These are phyloP conservation scores for Frieseomelitta varia DNA, from an alignment of 1,140 invertebrate species.

Conservation along the genomic window DNA sequence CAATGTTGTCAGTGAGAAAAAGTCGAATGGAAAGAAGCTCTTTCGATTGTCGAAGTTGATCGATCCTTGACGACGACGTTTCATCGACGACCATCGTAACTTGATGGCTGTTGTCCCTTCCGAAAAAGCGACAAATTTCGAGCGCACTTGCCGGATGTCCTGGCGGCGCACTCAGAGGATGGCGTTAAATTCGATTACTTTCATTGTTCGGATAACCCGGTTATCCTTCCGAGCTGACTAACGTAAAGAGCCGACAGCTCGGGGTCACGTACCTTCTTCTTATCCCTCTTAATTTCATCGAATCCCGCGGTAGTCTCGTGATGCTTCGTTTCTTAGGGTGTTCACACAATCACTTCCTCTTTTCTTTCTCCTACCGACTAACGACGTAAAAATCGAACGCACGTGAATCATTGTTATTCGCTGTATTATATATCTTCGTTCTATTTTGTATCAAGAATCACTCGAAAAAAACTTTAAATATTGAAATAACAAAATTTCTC, in stretches of 20 bases:
- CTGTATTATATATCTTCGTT: neutral
- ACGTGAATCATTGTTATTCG: too few relatives aligned
- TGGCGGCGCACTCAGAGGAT: conserved; percentile 70
- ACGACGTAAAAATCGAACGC: neutral
- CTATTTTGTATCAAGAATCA: neutral
- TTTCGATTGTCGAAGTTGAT: conserved; percentile 6
- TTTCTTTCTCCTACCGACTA: conserved; percentile 8
- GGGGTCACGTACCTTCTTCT: conserved; percentile 77
- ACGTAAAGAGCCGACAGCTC: conserved; percentile 73
- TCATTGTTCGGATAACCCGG: conserved; percentile 79
- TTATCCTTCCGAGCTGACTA: conserved; percentile 76
- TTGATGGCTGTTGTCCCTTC: conserved; percentile 45
- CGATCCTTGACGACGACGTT: conserved; percentile 59
- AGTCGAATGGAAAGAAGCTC: neutral
- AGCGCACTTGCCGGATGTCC: conserved; percentile 71
- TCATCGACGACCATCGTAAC: conserved; percentile 51
- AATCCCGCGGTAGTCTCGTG: conserved; percentile 63
- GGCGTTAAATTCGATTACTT: conserved; percentile 81
- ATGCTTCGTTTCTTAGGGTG: conserved; percentile 32
- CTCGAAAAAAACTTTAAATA: too few relatives aligned
- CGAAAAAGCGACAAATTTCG: conserved; percentile 48
- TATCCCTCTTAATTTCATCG: conserved; percentile 76
- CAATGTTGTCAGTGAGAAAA: too few relatives aligned
- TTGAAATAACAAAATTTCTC: neutral
- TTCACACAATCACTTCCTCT: conserved; percentile 22